Evolutionary conservation across 2,113 vertebrate species (phyloP).

Genomic region (Atrichornis clamosus): DNA sequence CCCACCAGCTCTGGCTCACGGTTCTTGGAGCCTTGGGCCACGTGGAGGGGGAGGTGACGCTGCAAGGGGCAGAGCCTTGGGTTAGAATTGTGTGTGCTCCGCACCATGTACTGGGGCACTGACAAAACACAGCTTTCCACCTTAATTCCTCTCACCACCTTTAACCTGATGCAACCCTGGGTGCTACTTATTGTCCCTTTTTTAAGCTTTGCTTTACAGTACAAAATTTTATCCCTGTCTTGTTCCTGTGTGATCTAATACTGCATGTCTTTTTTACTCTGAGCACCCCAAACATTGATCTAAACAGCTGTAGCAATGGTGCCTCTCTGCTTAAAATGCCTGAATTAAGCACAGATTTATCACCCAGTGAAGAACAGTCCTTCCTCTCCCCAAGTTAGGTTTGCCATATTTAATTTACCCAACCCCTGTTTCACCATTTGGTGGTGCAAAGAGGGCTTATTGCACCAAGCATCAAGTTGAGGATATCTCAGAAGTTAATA

Average conservation of each 20-base stretch:
- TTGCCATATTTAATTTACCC: neutral
- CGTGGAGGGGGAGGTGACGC: neutral
- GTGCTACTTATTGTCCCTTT: neutral
- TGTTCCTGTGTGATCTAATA: neutral
- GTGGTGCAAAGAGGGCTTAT: neutral
- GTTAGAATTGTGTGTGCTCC: neutral
- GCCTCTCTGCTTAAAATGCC: neutral
- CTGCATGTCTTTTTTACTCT: neutral
- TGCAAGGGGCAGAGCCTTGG: neutral
- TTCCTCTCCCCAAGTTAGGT: neutral
- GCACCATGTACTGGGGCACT: neutral
- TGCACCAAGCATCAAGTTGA: neutral
- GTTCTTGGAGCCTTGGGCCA: neutral
- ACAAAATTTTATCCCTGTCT: neutral
- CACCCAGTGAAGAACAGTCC: neutral
- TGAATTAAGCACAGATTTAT: neutral
- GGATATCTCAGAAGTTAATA: neutral
- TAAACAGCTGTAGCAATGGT: neutral
- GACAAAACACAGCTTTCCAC: neutral
- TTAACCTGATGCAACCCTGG: neutral
- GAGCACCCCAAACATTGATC: neutral
- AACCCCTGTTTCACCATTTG: neutral
- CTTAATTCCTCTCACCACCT: neutral
- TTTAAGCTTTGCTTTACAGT: neutral
- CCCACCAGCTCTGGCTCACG: neutral